A percentile compares a stretch with the other conserved stretches of the same genome.
Evolutionary conservation across 2,888 invertebrate species (phyloP).

Genomic region (Thereva unica): DNA sequence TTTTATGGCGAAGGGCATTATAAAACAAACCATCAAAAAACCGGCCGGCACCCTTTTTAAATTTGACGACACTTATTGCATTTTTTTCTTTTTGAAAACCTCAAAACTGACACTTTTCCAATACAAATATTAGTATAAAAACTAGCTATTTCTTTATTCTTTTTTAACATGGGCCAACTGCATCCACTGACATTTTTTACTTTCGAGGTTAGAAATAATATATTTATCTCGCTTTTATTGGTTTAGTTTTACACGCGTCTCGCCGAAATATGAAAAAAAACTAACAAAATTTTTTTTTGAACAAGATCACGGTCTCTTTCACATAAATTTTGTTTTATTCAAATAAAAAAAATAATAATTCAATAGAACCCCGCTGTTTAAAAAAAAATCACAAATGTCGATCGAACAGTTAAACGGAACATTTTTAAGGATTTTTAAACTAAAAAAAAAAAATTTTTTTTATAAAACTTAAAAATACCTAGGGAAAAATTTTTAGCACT

Average conservation of each 20-base stretch:
- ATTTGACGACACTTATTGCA: not conserved
- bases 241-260: not conserved
- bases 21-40: not conserved
- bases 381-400: no score
- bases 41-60: constrained; percentile 22
- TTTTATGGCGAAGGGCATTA: no score
- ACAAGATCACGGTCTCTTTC: constrained; percentile 31
- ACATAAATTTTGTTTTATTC: constrained; percentile 12
- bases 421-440: not conserved
- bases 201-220: not conserved
- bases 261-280: not conserved
- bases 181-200: no score
- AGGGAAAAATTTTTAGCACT: constrained; percentile 36
- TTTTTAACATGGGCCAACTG: no score
- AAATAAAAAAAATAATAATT: not conserved
- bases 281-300: not conserved
- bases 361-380: no score
- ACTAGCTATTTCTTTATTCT: no score
- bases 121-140: no score
- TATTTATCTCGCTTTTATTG: constrained; percentile 25
- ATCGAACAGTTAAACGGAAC: no score
- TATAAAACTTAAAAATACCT: constrained; percentile 27
- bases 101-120: no score
- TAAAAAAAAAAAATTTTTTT: constrained; percentile 3
- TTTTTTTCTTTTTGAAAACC: not conserved